Conservation (phyloP, 2,113 vertebrate species). For the Vombatus ursinus region DNA sequence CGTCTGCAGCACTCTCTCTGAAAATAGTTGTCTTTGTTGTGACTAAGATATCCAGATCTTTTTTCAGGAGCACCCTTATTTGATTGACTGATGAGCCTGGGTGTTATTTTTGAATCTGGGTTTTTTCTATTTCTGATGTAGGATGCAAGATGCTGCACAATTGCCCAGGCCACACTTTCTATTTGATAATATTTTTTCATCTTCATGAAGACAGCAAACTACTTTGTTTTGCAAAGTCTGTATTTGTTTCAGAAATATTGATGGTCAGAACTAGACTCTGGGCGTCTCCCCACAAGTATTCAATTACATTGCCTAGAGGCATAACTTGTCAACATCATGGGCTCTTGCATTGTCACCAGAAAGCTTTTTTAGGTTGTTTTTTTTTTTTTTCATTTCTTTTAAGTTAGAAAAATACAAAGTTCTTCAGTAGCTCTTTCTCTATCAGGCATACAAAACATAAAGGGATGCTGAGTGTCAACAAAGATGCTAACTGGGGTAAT, state of each 20-base stretch:
- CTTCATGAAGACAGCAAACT: constrained; percentile 66
- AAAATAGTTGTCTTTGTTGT: constrained; percentile 84
- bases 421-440: constrained; percentile 45
- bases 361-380: constrained; percentile 56
- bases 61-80: constrained; percentile 74
- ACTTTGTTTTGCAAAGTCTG: constrained; percentile 63
- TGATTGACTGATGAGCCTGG: constrained; percentile 82
- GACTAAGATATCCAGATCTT: constrained; percentile 79
- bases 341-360: constrained; percentile 54
- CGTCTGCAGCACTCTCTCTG: constrained; percentile 61
- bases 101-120: constrained; percentile 82
- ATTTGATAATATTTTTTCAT: constrained; percentile 74
- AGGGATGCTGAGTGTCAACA: background rate
- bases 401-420: constrained; percentile 48
- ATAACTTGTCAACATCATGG: constrained; percentile 65
- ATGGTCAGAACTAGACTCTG: constrained; percentile 70
- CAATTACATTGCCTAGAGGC: constrained; percentile 74
- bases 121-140: constrained; percentile 80
- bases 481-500: constrained; percentile 8
- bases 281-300: constrained; percentile 63
- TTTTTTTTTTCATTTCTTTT: constrained; percentile 54
- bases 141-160: constrained; percentile 72
- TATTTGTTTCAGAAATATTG: constrained; percentile 74
- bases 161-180: constrained; percentile 67
- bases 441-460: background rate